Conservation (phyloP, 2,888 invertebrate genomes). For the Endotricha flammealis region DNA sequence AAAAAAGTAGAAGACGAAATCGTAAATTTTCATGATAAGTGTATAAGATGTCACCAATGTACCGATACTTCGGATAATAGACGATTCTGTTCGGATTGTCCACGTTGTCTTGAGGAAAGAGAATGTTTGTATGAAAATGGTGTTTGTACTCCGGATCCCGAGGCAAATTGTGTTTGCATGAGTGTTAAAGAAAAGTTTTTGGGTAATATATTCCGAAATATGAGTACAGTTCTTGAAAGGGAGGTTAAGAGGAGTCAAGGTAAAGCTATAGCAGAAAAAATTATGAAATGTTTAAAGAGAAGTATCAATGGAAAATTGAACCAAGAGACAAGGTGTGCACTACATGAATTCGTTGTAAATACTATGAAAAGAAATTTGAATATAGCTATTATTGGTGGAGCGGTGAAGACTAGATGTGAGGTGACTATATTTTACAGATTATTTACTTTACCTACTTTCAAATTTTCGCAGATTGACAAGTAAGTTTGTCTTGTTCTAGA, state of each 20-base stretch:
- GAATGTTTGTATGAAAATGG: conserved; percentile 40
- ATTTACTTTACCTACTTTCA: conserved; percentile 3
- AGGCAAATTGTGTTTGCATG: conserved; percentile 54
- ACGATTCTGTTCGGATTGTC: conserved; percentile 56
- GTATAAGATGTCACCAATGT: conserved; percentile 45
- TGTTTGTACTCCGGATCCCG: conserved; percentile 38
- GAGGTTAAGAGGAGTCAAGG: conserved; percentile 43
- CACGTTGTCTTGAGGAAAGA: conserved; percentile 43
- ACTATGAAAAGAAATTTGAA: conserved; percentile 59
- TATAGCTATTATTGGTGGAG: conserved; percentile 63
- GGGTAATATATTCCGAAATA: conserved; percentile 66
- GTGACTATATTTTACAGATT: conserved; percentile 30
- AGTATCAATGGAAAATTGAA: conserved; percentile 63
- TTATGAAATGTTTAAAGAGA: conserved; percentile 43
- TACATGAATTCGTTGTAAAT: conserved; percentile 55
- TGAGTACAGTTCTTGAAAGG: conserved; percentile 57
- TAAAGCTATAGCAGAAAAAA: conserved; percentile 47
- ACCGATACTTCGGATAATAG: conserved; percentile 49
- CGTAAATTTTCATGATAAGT: conserved; percentile 31
- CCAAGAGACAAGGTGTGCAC: conserved; percentile 37
- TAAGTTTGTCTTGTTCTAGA: conserved; percentile 35
- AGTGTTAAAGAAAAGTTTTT: conserved; percentile 53
- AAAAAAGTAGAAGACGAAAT: conserved; percentile 41
- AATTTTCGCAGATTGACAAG: too few relatives aligned
- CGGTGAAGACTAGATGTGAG: conserved; percentile 69